Conservation (phyloP, 2,888 invertebrate species). For the Agriotes lineatus region DNA sequence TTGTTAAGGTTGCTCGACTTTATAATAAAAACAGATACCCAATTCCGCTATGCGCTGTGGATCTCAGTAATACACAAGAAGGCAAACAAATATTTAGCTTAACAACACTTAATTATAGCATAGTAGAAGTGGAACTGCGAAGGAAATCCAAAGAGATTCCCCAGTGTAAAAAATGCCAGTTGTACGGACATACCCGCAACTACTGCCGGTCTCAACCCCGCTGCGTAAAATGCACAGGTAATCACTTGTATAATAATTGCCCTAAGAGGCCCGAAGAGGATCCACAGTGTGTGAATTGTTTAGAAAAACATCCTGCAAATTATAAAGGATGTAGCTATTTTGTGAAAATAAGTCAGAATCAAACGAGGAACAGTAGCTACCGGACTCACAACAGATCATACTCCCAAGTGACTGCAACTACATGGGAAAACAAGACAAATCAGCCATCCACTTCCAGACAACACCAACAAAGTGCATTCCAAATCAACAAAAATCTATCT, state of each 20-base stretch:
- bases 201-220: conserved; percentile 12
- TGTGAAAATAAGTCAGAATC: conserved; percentile 3
- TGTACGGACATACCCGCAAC: conserved; percentile 18
- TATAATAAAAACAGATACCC: conserved; percentile 2
- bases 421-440: neutral
- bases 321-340: too few species aligned
- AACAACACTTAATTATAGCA: conserved; percentile 1
- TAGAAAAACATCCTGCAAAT: neutral
- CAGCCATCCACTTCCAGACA: neutral
- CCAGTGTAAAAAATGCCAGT: too few species aligned
- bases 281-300: conserved; percentile 11
- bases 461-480: neutral
- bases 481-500: neutral
- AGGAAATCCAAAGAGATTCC: too few species aligned
- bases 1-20: neutral
- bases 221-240: too few species aligned
- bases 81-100: conserved; percentile 24
- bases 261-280: neutral
- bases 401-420: neutral
- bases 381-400: neutral
- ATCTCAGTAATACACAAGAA: neutral
- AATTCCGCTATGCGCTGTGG: conserved; percentile 12
- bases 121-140: conserved; percentile 19
- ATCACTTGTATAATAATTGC: neutral
- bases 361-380: neutral